phyloP scores from a whole-genome alignment of 2,113 vertebrate genomes.

The Cavia aperea region DNA sequence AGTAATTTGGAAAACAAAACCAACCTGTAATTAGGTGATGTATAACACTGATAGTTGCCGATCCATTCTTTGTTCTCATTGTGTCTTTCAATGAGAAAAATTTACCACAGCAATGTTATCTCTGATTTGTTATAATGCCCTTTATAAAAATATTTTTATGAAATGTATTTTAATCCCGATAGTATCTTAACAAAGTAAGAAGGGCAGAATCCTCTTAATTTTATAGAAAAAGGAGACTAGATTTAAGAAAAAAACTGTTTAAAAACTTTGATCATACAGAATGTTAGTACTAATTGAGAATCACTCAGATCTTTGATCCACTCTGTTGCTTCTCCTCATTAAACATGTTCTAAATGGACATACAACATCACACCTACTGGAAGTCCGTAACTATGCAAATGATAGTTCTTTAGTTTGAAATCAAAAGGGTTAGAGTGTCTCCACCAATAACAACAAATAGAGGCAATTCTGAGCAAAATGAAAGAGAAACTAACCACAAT shows the following conservation, averaged over 20 bases:
- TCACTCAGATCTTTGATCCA: neutral
- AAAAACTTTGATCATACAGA: neutral
- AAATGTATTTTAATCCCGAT: constrained; percentile 1
- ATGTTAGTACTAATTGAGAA: neutral
- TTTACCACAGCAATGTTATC: neutral
- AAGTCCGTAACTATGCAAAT: neutral
- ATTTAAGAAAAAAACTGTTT: constrained; percentile 4
- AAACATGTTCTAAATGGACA: neutral
- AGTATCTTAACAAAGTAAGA: neutral
- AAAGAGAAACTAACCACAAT: constrained; percentile 5
- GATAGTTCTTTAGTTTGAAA: constrained; percentile 5
- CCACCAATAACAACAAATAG: neutral
- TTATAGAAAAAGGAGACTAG: neutral
- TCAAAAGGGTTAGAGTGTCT: neutral
- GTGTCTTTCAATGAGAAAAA: constrained; percentile 5
- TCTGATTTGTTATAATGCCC: neutral
- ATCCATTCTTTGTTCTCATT: constrained; percentile 24
- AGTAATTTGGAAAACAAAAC: constrained; percentile 55
- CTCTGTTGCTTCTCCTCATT: neutral
- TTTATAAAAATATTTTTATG: constrained; percentile 18
- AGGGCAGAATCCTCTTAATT: neutral
- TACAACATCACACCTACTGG: neutral
- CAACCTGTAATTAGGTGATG: constrained; percentile 32
- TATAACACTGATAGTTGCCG: neutral
- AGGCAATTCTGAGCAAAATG: neutral